Evolutionary conservation across 2,113 vertebrate species (phyloP), one percentile per base, ranked within the genome.

Genomic region (Athene noctua): DNA sequence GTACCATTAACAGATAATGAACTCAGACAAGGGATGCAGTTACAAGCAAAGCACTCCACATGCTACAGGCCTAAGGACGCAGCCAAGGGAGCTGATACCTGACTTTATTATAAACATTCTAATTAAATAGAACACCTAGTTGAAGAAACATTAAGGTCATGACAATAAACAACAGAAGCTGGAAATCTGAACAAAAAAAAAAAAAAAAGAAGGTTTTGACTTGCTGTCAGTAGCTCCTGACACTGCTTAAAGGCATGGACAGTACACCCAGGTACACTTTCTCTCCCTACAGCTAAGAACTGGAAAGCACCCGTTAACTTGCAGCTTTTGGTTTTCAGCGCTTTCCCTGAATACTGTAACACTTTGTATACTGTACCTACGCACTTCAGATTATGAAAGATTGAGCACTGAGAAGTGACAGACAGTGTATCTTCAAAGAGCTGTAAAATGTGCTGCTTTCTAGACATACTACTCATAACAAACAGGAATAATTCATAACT

Each of bases 1-100:
- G 98, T 98, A 98, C 99, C 98, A 99, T 99, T 99, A 99, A 98
- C 98, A 98, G 98, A 99, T 99, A 99, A 99, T 99, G 98, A 99
- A 99, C 99, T 98, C 98, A 99, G 99, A 99, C 98, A 98, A 98
- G 98, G 98, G 98, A 98, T 98, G 98, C 98, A 97, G 99, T 98
- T 98, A 98, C 98, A 98, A 98, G 99, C 97, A 97, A 98, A 99
- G 98, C 98, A 97, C 98, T 98, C 98, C 36, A 91, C 97, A 97
- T 97, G 98, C 98, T 98, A 98, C 98, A 98, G 98, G 99, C 98
- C 99, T 98, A 97, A 98, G 98, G 98, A 98, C 96, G 98, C 98
- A 98, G 98, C 98, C 98, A 97, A 97, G 97, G 98, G 98, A 98
- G 98, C 98, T 97, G 98, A 98, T 98, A 98, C 20, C 46, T 47